These are phyloP conservation scores for Pardosa pseudoannulata DNA, from an alignment of 2,888 invertebrate species.

Conservation along the genomic window DNA sequence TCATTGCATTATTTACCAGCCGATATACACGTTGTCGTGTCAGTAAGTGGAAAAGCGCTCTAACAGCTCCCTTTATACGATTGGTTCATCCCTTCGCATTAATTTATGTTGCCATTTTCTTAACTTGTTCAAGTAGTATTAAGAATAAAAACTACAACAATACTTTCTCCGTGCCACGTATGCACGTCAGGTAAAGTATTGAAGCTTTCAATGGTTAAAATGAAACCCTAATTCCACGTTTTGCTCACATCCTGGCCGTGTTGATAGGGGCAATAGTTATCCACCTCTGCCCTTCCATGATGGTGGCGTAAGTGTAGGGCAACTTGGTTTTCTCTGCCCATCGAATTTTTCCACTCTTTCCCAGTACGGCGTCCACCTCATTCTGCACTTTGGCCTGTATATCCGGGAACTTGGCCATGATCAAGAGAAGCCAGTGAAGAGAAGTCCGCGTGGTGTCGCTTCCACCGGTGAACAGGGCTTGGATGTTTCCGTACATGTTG, in stretches of 20 bases:
- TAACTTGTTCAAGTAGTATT: too few relatives aligned
- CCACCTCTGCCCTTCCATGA: conserved; percentile 56
- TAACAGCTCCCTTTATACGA: too few relatives aligned
- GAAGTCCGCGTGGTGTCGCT: conserved; percentile 52
- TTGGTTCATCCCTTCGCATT: too few relatives aligned
- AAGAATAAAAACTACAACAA: too few relatives aligned
- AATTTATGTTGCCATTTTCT: too few relatives aligned
- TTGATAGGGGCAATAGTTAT: conserved; percentile 36
- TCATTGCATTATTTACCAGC: too few relatives aligned
- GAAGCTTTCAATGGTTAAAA: too few relatives aligned
- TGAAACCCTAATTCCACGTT: too few relatives aligned
- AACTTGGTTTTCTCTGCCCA: conserved; percentile 31
- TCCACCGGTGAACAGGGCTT: conserved; percentile 48
- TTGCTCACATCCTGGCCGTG: neutral
- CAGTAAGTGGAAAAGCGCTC: too few relatives aligned
- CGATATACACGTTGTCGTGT: too few relatives aligned
- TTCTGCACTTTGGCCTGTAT: conserved; percentile 44
- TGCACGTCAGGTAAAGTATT: too few relatives aligned
- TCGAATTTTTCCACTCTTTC: conserved; percentile 8
- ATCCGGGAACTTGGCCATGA: conserved; percentile 16
- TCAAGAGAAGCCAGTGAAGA: conserved; percentile 33
- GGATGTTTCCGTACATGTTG: conserved; percentile 44
- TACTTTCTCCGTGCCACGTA: too few relatives aligned
- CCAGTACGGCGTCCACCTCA: conserved; percentile 36
- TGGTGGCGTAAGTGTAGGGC: conserved; percentile 39